Conservation (phyloP, 2,797 vertebrate species). For the Macroramphosus scolopax region DNA sequence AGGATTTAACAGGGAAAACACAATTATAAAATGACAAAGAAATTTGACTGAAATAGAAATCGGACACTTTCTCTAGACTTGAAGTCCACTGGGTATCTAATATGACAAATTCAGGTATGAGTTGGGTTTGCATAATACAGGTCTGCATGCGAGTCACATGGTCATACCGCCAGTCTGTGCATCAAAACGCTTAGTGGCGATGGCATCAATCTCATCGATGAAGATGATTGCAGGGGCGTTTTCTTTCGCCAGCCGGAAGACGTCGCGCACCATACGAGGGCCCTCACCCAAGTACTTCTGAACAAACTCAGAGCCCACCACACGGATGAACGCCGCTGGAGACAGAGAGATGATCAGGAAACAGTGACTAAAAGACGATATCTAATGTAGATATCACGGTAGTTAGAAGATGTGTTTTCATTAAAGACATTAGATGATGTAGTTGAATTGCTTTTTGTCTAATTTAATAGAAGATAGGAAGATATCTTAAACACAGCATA, state of each 20-base stretch:
- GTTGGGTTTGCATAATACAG: too few species aligned
- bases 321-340: slow-evolving; percentile 92
- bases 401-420: background rate
- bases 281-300: slow-evolving; percentile 97
- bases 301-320: slow-evolving; percentile 94
- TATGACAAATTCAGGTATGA: too few species aligned
- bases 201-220: slow-evolving; percentile 96
- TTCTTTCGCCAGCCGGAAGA: slow-evolving; percentile 96
- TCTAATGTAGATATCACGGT: background rate
- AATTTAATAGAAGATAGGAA: too few species aligned
- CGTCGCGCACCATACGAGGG: slow-evolving; percentile 93
- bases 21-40: background rate
- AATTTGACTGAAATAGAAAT: background rate
- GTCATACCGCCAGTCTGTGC: slow-evolving; percentile 90
- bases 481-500: too few species aligned
- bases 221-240: slow-evolving; percentile 97
- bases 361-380: background rate
- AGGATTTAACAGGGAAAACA: background rate
- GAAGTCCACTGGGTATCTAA: background rate
- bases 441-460: too few species aligned
- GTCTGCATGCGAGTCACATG: background rate
- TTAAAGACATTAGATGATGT: background rate
- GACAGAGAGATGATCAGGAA: slow-evolving; percentile 6
- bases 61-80: background rate
- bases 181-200: slow-evolving; percentile 94